Evolutionary conservation across 2,888 invertebrate genomes (phyloP), one percentile per base, ranked within the genome.

Genomic region (Sceliomorpha sp.): DNA sequence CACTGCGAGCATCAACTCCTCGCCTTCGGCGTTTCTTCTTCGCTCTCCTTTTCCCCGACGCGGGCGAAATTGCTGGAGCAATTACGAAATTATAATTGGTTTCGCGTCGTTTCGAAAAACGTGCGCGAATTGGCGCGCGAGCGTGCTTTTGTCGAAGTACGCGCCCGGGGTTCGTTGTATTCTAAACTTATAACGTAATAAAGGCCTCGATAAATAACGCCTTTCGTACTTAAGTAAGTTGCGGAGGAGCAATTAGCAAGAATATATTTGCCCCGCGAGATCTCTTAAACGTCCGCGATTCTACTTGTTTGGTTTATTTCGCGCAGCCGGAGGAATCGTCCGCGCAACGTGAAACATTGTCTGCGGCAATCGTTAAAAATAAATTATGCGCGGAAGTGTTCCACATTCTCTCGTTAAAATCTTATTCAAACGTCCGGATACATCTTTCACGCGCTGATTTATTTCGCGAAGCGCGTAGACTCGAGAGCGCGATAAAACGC

Each of bases 221-320:
- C 24, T 6, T 27, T 27, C n/a, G 36, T 14, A 37, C 56, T 45
- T 56, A 45, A 45, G 56, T 47, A 39, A 58, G 29, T 60, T 62
- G 53, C 50, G 62, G 45, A 39, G 45, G 31, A 24, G 40, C 47
- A 62, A 62, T 62, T 62, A 62, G 53, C 40, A 40, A 62, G 53
- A 40, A 55, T 63, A 63, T 63, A 63, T 55, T 63, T 48, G 34
- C 27, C 55, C 45, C 47, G 40, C 31, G 55, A 63, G 63, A 63
- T 63, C 63, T 50, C 42, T 48, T 63, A 56, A 63, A 63, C 37
- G 56, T 56, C 63, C 63, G 31, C 55, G 55, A 56, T 56, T 63
- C 53, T 12, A 27, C 32, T 42, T 47, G 34, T 27, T 48, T 15
- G 44, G 32, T 63, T 63, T 55, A 64, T 50, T 64, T 56, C 5